phyloP scores from a whole-genome alignment of 2,888 invertebrate species.

The Didymodactylos carnosus region DNA sequence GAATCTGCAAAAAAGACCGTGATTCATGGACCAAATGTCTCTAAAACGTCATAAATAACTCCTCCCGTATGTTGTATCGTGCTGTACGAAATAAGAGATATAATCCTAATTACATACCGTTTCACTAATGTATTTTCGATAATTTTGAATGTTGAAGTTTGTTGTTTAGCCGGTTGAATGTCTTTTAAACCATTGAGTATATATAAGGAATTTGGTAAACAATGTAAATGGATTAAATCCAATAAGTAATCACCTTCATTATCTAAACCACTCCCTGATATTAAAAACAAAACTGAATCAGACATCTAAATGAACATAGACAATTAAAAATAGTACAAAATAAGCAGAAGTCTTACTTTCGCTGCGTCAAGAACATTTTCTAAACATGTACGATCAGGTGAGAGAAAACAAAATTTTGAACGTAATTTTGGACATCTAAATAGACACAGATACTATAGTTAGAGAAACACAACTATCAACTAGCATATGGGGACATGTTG shows the following conservation, averaged over 20 bases:
- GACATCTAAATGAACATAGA: slow-evolving; percentile 40
- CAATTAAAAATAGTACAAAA: background rate
- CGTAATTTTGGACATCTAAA: slow-evolving; percentile 8
- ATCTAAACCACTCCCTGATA: slow-evolving; percentile 46
- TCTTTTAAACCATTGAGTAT: too few relatives aligned
- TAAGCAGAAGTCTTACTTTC: background rate
- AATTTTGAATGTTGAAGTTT: background rate
- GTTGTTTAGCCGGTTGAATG: too few relatives aligned
- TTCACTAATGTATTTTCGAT: too few relatives aligned
- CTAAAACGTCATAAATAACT: too few relatives aligned
- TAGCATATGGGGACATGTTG: too few relatives aligned
- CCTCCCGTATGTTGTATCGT: too few relatives aligned
- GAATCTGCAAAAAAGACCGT: too few relatives aligned
- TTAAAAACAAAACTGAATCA: slow-evolving; percentile 59
- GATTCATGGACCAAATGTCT: too few relatives aligned
- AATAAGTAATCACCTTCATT: slow-evolving; percentile 58
- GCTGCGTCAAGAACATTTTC: slow-evolving; percentile 4
- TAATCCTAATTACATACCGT: too few relatives aligned
- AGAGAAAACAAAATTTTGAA: slow-evolving; percentile 11
- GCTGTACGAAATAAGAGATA: too few relatives aligned
- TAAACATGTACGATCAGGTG: slow-evolving; percentile 1
- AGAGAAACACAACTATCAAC: background rate
- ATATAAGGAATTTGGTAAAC: too few relatives aligned
- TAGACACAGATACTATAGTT: background rate
- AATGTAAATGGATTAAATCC: slow-evolving; percentile 58